Evolutionary conservation across 2,888 invertebrate species (phyloP).

Genomic region (Stictocephala bisonia): DNA sequence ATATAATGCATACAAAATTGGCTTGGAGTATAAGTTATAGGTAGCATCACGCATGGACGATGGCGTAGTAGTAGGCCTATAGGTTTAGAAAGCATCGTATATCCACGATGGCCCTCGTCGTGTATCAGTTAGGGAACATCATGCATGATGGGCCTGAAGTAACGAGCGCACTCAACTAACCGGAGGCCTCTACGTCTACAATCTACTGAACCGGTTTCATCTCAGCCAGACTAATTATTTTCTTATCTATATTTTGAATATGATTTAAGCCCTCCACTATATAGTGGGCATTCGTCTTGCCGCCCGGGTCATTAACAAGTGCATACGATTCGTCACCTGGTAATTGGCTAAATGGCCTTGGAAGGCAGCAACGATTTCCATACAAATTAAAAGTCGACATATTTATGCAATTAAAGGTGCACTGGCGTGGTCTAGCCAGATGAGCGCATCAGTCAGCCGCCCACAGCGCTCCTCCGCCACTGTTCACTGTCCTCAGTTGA

Average conservation of each 20-base stretch:
- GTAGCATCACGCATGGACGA: too few species aligned
- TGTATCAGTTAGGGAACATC: too few species aligned
- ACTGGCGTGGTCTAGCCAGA: neutral
- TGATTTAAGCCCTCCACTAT: conserved; percentile 31
- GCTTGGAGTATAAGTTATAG: too few species aligned
- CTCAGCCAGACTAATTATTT: conserved; percentile 27
- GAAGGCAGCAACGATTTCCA: conserved; percentile 27
- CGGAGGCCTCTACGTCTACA: too few species aligned
- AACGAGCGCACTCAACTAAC: too few species aligned
- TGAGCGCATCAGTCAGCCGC: conserved; percentile 35
- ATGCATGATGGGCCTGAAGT: too few species aligned
- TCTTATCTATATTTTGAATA: conserved; percentile 40
- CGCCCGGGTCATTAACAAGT: conserved; percentile 26
- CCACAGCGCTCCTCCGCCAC: too few species aligned
- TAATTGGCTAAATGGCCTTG: conserved; percentile 37
- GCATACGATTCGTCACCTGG: conserved; percentile 29
- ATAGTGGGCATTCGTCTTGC: conserved; percentile 14
- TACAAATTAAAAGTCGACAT: conserved; percentile 41
- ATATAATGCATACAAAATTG: too few species aligned
- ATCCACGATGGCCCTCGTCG: too few species aligned
- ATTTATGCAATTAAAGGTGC: conserved; percentile 35
- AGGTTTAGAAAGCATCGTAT: too few species aligned
- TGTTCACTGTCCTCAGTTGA: too few species aligned
- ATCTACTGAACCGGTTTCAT: conserved; percentile 25
- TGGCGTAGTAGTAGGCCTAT: too few species aligned